These are phyloP conservation scores for Lordiphosa andalusiaca DNA, from an alignment of 2,888 invertebrate genomes.

Conservation along the genomic window DNA sequence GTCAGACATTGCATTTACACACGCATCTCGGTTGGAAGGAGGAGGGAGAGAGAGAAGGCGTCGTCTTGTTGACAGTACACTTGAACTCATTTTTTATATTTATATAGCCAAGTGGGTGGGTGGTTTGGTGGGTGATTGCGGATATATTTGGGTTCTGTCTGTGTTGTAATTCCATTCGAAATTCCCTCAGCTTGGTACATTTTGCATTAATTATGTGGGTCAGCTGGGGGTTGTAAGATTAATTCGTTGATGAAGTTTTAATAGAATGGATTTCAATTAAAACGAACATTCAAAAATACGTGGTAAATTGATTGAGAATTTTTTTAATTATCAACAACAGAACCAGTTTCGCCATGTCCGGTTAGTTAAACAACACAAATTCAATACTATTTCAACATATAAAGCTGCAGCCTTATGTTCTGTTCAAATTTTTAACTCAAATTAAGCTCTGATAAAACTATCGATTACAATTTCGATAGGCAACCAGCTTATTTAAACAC, in stretches of 20 bases:
- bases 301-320: no score
- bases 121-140: constrained; percentile 2
- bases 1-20: constrained; percentile 34
- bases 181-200: constrained; percentile 9
- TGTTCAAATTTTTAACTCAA: no score
- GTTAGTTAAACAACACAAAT: no score
- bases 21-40: constrained; percentile 26
- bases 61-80: constrained; percentile 39
- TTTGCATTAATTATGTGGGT: constrained; percentile 38
- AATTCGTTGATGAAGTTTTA: background rate
- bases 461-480: no score
- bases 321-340: no score
- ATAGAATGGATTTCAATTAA: no score
- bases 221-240: constrained; percentile 26
- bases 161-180: constrained; percentile 23
- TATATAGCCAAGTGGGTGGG: constrained; percentile 1
- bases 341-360: no score
- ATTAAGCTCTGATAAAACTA: no score
- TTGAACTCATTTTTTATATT: constrained; percentile 48
- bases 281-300: no score
- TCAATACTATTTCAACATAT: no score
- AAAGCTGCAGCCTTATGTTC: no score
- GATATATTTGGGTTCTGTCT: constrained; percentile 16
- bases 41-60: constrained; percentile 3
- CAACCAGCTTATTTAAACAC: no score